phyloP scores from a whole-genome alignment of 2,113 vertebrate genomes.

The Paradoxurus hermaphroditus region DNA sequence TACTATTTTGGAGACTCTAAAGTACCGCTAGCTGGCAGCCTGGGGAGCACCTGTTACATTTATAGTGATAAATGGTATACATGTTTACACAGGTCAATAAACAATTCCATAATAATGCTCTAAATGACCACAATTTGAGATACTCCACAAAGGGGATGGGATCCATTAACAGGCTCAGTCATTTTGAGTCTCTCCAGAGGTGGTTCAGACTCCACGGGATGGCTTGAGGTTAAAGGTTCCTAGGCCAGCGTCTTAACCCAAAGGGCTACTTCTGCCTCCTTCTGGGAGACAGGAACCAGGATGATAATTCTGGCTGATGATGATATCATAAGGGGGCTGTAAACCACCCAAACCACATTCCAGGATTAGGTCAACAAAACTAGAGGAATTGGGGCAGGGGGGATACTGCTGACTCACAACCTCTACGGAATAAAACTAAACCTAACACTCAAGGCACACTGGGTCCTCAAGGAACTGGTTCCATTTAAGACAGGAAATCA shows the following conservation, averaged over 20 bases:
- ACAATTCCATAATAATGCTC: slow-evolving; percentile 10
- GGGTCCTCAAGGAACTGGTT: background rate
- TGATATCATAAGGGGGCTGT: background rate
- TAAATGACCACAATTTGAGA: slow-evolving; percentile 37
- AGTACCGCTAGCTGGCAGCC: background rate
- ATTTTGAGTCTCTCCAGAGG: slow-evolving; percentile 51
- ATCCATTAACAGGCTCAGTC: background rate
- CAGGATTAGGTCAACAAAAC: background rate
- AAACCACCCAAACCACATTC: background rate
- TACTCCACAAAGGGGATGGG: background rate
- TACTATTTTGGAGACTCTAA: background rate
- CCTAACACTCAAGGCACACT: background rate
- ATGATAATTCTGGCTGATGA: background rate
- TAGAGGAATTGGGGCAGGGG: background rate
- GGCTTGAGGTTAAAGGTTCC: slow-evolving; percentile 44
- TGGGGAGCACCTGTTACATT: slow-evolving; percentile 44
- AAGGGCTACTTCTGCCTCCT: background rate
- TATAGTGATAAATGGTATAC: slow-evolving; percentile 18
- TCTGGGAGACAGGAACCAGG: background rate
- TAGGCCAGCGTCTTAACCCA: background rate
- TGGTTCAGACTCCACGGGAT: background rate
- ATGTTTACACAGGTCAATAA: slow-evolving; percentile 39
- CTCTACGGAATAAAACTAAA: background rate
- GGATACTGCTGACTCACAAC: background rate
- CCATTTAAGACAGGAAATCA: background rate